A percentile compares a stretch with the other conserved stretches of the same genome.
Conservation (phyloP, 1,140 invertebrate genomes). For the Oedothorax gibbosus region DNA sequence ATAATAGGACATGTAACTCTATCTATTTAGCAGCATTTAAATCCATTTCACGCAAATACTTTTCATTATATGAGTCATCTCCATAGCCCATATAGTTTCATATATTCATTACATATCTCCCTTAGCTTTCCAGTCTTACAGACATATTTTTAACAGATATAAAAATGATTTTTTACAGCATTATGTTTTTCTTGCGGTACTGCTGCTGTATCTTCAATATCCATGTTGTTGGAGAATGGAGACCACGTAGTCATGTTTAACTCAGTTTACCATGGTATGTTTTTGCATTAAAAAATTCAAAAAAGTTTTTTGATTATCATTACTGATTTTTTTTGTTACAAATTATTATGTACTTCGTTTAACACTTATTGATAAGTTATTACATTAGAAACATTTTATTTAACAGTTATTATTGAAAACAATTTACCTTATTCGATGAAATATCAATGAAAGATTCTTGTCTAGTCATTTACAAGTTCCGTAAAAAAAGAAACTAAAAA, state of each 20-base stretch:
- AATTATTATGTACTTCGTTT: background rate
- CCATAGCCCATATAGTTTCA: too few species aligned
- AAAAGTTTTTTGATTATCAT: background rate
- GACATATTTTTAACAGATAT: background rate
- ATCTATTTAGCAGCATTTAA: too few species aligned
- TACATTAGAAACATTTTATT: background rate
- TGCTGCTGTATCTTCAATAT: conserved; percentile 82
- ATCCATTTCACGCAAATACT: too few species aligned
- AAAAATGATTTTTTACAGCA: conserved; percentile 64
- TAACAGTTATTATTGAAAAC: too few species aligned
- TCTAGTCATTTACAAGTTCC: too few species aligned
- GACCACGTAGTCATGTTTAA: conserved; percentile 93
- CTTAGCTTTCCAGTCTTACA: too few species aligned
- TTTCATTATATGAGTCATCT: too few species aligned
- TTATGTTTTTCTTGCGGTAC: conserved; percentile 91
- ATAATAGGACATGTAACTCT: too few species aligned
- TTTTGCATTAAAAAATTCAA: background rate
- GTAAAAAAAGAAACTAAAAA: too few species aligned
- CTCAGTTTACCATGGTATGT: conserved; percentile 91
- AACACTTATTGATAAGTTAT: background rate
- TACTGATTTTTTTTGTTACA: background rate
- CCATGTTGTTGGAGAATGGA: conserved; percentile 81
- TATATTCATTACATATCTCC: too few species aligned
- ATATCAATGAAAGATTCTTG: too few species aligned
- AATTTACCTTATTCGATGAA: too few species aligned